Percentiles rank a stretch among this genome's conserved stretches.
These are phyloP conservation scores for Campopleginae sp. DNA, from an alignment of 2,888 invertebrate species.

Conservation along the genomic window DNA sequence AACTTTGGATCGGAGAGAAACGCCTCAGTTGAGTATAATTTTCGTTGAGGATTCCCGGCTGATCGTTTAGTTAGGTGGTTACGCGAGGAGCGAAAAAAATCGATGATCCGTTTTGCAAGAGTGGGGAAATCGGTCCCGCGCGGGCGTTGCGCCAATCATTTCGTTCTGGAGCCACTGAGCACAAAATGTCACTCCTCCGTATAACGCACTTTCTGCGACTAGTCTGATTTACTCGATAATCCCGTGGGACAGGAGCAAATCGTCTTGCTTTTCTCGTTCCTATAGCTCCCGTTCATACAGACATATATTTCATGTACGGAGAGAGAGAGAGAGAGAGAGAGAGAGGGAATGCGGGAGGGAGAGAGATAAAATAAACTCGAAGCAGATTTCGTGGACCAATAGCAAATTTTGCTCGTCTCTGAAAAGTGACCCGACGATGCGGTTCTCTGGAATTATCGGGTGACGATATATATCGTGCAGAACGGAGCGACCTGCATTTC, in stretches of 20 bases:
- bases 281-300: slow-evolving; percentile 18
- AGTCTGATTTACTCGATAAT: slow-evolving; percentile 73
- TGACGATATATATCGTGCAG: slow-evolving; percentile 38
- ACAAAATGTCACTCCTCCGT: slow-evolving; percentile 64
- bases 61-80: slow-evolving; percentile 69
- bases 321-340: not conserved
- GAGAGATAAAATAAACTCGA: slow-evolving; percentile 3
- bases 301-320: not conserved
- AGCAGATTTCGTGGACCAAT: slow-evolving; percentile 46
- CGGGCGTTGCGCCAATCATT: slow-evolving; percentile 74
- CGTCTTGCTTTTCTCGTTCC: slow-evolving; percentile 57
- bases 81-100: slow-evolving; percentile 66
- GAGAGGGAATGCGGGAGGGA: not conserved
- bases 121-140: slow-evolving; percentile 69
- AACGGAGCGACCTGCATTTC: slow-evolving; percentile 41
- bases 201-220: slow-evolving; percentile 66
- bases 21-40: slow-evolving; percentile 52
- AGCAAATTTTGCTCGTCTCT: slow-evolving; percentile 47
- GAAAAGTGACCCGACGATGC: slow-evolving; percentile 34
- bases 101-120: slow-evolving; percentile 67
- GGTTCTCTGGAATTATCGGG: slow-evolving; percentile 60
- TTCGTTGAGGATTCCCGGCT: slow-evolving; percentile 60
- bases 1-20: slow-evolving; percentile 51
- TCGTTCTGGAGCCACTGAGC: slow-evolving; percentile 69
- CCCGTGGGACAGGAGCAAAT: slow-evolving; percentile 67